Conservation (phyloP, 2,113 vertebrate species). For the Macquaria australasica region DNA sequence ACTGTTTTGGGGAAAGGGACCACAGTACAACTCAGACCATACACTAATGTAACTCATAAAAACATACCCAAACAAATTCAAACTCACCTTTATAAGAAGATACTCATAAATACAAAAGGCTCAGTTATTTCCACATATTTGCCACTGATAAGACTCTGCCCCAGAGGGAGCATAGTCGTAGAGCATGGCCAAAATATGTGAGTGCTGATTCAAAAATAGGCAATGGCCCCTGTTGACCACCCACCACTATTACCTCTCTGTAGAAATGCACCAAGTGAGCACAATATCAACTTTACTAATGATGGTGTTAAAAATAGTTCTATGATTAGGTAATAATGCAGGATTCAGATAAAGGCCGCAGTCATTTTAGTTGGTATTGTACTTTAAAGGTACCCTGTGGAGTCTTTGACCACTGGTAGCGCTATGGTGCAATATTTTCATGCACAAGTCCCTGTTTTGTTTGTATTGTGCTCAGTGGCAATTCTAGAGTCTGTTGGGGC, state of each 20-base stretch:
- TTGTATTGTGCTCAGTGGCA: too few relatives aligned
- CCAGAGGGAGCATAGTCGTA: neutral
- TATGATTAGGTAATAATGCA: neutral
- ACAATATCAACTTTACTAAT: neutral
- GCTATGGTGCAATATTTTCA: neutral
- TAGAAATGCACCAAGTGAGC: neutral
- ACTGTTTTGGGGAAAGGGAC: neutral
- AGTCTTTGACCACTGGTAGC: neutral
- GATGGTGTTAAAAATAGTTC: neutral
- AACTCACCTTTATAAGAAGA: neutral
- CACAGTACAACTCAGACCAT: constrained; percentile 3
- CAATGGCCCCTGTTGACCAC: neutral
- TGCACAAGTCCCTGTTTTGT: neutral
- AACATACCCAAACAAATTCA: neutral
- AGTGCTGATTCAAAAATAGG: neutral
- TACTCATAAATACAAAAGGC: neutral
- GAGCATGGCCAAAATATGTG: neutral
- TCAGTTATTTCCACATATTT: constrained; percentile 18
- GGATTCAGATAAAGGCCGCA: neutral
- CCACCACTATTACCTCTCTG: neutral
- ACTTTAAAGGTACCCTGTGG: neutral
- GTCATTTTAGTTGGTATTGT: neutral
- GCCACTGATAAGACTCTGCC: neutral
- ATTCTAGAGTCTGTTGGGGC: too few relatives aligned
- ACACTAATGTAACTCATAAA: neutral